These are phyloP conservation scores for Saccostrea echinata DNA, from an alignment of 1,140 invertebrate species.

Conservation along the genomic window DNA sequence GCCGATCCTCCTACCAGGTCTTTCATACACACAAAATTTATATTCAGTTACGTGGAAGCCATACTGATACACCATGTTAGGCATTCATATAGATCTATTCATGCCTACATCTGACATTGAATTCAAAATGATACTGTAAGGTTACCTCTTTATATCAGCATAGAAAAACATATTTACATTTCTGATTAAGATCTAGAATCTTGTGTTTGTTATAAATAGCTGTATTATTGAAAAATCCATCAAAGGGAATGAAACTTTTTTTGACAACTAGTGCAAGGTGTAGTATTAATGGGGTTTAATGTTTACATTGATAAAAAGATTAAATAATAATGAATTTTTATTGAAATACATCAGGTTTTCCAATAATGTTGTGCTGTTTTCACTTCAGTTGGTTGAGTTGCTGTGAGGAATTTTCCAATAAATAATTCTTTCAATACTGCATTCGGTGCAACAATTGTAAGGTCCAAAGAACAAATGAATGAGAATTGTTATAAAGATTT, in stretches of 20 bases:
- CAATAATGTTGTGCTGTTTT: background rate
- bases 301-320: background rate
- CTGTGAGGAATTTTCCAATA: background rate
- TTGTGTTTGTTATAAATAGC: background rate
- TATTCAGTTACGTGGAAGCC: background rate
- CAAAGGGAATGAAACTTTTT: background rate
- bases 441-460: too few relatives aligned
- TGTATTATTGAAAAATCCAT: background rate
- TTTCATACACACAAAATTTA: background rate
- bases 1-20: background rate
- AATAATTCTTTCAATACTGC: too few relatives aligned
- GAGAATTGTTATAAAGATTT: too few relatives aligned
- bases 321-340: constrained; percentile 1
- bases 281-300: background rate
- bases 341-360: background rate
- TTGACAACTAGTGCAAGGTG: background rate
- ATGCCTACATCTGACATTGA: background rate
- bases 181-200: constrained; percentile 2
- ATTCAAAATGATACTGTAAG: constrained; percentile 12
- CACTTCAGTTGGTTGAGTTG: background rate
- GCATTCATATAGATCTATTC: background rate
- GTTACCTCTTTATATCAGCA: background rate
- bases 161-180: background rate
- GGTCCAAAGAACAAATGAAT: too few relatives aligned
- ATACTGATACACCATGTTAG: background rate